Evolutionary conservation across 2,113 vertebrate genomes (phyloP).

Genomic region (Petaurus breviceps): DNA sequence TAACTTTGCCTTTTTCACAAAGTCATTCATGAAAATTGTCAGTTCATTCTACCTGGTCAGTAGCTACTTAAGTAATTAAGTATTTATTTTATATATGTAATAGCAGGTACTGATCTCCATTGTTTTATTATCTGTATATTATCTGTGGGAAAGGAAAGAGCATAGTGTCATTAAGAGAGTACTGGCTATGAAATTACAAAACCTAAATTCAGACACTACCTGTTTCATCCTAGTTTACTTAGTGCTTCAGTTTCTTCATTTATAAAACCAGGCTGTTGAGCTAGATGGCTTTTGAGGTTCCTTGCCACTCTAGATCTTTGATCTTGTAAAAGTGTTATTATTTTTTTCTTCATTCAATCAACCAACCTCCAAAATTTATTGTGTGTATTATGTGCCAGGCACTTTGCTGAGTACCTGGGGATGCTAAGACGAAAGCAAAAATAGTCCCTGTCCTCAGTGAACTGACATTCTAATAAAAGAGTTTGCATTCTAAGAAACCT

Average conservation of each 20-base stretch:
- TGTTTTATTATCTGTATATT: constrained; percentile 46
- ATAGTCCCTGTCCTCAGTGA: background rate
- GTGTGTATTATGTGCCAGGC: background rate
- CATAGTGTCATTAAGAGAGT: background rate
- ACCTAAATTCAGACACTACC: background rate
- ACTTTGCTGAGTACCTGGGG: background rate
- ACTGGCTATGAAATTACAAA: background rate
- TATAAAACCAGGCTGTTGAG: background rate
- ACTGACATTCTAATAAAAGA: background rate
- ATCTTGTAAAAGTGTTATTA: background rate
- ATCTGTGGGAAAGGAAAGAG: constrained; percentile 38
- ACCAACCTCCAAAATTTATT: background rate
- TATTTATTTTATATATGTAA: constrained; percentile 49
- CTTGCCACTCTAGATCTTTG: background rate
- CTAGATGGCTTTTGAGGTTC: background rate
- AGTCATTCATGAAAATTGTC: background rate
- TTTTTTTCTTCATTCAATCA: background rate
- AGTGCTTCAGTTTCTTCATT: background rate
- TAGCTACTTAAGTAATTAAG: constrained; percentile 25
- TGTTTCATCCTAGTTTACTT: background rate
- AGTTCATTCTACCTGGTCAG: constrained; percentile 13
- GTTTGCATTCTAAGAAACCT: background rate
- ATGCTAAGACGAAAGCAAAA: background rate
- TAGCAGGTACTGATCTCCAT: constrained; percentile 40
- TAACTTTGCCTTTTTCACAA: background rate